Evolutionary conservation across 1,140 invertebrate species (phyloP).

Genomic region (Eufriesea mexicana): DNA sequence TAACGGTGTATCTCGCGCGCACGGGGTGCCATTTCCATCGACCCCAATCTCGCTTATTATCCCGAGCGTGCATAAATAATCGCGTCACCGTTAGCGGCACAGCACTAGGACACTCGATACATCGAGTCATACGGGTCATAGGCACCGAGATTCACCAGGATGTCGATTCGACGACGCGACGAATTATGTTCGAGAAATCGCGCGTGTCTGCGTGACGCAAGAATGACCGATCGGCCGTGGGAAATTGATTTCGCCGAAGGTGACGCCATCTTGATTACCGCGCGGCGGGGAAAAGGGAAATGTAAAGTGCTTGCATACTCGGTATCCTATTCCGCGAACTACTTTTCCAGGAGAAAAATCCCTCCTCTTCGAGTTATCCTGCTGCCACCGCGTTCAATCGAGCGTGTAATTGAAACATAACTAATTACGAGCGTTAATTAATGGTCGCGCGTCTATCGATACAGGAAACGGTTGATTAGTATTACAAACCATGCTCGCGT

Average conservation of each 20-base stretch:
- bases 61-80: slow-evolving; percentile 37
- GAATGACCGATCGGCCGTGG: neutral
- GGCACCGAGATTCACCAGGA: slow-evolving; percentile 15
- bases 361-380: neutral
- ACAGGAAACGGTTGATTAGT: neutral
- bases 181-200: slow-evolving; percentile 40
- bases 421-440: slow-evolving; percentile 5
- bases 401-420: neutral
- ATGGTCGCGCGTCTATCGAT: neutral
- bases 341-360: neutral
- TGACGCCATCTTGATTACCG: neutral
- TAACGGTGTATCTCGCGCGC: neutral
- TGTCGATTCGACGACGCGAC: slow-evolving; percentile 17
- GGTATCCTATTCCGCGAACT: neutral
- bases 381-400: too few species aligned
- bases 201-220: slow-evolving; percentile 29
- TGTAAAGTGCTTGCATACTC: too few species aligned
- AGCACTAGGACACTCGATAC: slow-evolving; percentile 25
- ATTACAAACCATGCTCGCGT: neutral
- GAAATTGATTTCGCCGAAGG: neutral
- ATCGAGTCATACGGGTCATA: slow-evolving; percentile 28
- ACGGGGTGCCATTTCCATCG: neutral
- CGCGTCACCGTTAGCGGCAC: slow-evolving; percentile 6
- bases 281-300: too few species aligned
- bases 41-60: slow-evolving; percentile 1